phyloP scores from a whole-genome alignment of 2,888 invertebrate genomes.

The Omphaloscelis lunosa region DNA sequence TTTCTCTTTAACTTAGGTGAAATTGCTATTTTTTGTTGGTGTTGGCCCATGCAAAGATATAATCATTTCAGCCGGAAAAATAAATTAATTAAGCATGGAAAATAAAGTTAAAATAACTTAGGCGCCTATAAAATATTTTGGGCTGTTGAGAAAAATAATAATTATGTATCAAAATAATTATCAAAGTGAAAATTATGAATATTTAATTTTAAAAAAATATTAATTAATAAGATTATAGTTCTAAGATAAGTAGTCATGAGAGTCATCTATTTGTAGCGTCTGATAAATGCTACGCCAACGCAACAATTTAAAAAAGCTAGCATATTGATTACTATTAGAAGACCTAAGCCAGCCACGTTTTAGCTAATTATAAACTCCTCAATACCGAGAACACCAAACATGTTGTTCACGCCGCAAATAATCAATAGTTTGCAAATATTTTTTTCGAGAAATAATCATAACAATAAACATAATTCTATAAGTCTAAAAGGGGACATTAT shows the following conservation, averaged over 20 bases:
- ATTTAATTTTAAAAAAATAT: not conserved
- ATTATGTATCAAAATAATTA: not conserved
- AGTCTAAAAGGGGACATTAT: conserved; percentile 11
- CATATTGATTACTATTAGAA: conserved; percentile 45
- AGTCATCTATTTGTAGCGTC: conserved; percentile 6
- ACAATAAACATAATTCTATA: conserved; percentile 1
- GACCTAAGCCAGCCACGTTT: conserved; percentile 23
- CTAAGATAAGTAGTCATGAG: not conserved
- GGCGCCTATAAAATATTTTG: not conserved
- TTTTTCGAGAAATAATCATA: not conserved
- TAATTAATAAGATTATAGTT: not conserved
- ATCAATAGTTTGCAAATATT: conserved; percentile 2
- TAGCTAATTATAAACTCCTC: not conserved
- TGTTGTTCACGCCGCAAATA: not conserved
- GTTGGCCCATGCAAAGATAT: too few species aligned
- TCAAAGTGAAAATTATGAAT: not conserved
- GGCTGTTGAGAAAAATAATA: not conserved
- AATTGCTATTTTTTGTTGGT: not conserved
- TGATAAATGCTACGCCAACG: conserved; percentile 42
- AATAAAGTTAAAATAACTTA: not conserved
- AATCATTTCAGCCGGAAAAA: too few species aligned
- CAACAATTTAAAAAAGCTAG: conserved; percentile 38
- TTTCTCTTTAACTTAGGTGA: not conserved
- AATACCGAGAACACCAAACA: not conserved
- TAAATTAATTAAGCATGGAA: not conserved